A percentile compares a stretch with the other conserved stretches of the same genome.
phyloP scores from a whole-genome alignment of 2,797 vertebrate genomes.

The Crax fasciolata region DNA sequence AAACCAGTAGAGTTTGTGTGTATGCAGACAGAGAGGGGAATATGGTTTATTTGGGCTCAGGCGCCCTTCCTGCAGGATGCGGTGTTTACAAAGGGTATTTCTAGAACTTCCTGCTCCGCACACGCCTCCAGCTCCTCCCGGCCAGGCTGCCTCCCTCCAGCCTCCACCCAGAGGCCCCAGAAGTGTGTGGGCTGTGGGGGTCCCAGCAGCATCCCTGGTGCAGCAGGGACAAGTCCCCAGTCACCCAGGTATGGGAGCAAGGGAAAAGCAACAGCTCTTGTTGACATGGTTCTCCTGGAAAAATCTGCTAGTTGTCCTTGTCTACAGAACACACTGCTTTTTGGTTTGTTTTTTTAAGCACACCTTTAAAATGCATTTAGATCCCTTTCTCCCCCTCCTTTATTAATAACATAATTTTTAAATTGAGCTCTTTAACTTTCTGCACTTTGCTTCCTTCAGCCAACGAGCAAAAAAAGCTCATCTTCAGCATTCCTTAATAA shows the following conservation, averaged over 20 bases:
- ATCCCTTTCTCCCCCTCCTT: neutral
- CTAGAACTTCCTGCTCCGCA: constrained; percentile 58
- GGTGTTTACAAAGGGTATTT: constrained; percentile 70
- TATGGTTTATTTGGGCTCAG: constrained; percentile 62
- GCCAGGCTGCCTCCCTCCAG: neutral
- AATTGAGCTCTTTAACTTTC: neutral
- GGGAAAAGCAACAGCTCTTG: neutral
- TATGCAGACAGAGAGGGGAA: constrained; percentile 36
- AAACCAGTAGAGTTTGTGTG: constrained; percentile 54
- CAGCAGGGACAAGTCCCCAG: neutral
- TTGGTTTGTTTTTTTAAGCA: neutral
- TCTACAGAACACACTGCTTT: neutral
- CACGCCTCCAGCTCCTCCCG: neutral
- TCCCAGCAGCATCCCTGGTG: rapidly evolving
- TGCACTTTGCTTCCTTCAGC: neutral
- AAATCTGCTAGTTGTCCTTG: neutral
- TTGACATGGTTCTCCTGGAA: neutral
- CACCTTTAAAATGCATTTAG: neutral
- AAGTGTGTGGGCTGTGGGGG: neutral
- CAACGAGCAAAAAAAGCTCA: neutral
- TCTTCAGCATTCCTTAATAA: neutral
- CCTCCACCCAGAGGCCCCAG: neutral
- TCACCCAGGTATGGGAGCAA: neutral
- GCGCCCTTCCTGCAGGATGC: constrained; percentile 64
- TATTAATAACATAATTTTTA: neutral